Conservation (phyloP, 2,113 vertebrate genomes). For the Thymallus thymallus region DNA sequence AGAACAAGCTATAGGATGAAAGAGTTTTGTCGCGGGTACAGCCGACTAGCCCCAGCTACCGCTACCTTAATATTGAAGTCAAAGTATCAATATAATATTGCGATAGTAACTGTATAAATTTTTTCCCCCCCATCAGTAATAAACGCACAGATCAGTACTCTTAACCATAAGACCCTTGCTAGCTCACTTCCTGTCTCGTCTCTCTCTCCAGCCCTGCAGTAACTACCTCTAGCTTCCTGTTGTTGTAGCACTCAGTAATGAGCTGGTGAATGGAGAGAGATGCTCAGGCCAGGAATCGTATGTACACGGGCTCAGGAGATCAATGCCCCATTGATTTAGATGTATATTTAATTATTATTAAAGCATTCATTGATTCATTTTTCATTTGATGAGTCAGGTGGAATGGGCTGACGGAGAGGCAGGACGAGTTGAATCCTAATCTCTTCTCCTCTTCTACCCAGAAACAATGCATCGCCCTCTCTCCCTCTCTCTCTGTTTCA, state of each 20-base stretch:
- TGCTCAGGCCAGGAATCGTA: conserved; percentile 56
- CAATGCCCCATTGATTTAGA: conserved; percentile 84
- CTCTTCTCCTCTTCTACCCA: conserved; percentile 52
- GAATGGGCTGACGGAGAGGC: conserved; percentile 65
- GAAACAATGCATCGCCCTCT: too few species aligned
- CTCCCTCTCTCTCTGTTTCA: too few species aligned
- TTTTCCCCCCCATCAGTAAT: too few species aligned
- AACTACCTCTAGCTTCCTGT: neutral
- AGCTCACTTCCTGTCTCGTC: neutral
- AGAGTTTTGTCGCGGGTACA: too few species aligned
- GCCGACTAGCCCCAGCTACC: too few species aligned
- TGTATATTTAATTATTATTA: conserved; percentile 78
- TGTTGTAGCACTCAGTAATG: conserved; percentile 63
- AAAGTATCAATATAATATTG: too few species aligned
- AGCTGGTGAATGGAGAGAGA: conserved; percentile 77
- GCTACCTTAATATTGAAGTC: too few species aligned
- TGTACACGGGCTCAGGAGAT: conserved; percentile 77
- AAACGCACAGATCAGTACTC: too few species aligned
- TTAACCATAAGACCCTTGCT: neutral
- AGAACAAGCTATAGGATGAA: too few species aligned
- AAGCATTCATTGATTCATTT: conserved; percentile 89
- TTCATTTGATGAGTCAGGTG: conserved; percentile 86
- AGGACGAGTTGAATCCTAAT: conserved; percentile 82
- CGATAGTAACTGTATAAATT: too few species aligned
- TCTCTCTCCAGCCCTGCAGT: neutral